phyloP scores from a whole-genome alignment of 2,113 vertebrate species.

The Eulacestoma nigropectus region DNA sequence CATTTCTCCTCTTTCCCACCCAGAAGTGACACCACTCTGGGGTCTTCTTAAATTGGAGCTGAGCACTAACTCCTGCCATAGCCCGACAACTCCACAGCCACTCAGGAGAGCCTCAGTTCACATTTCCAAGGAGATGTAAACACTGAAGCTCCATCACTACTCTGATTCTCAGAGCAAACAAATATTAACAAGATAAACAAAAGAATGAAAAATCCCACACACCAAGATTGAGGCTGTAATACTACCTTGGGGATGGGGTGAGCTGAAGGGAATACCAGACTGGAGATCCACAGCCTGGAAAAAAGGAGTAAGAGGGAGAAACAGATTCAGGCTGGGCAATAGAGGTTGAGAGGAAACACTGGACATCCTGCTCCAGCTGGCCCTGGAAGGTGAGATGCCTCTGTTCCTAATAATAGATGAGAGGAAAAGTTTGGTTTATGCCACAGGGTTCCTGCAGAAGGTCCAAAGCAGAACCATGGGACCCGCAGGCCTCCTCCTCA shows the following conservation, averaged over 20 bases:
- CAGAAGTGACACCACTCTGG: not conserved
- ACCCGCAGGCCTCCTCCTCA: not conserved
- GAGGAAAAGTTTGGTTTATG: not conserved
- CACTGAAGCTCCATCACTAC: not conserved
- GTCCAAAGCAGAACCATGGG: not conserved
- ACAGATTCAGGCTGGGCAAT: not conserved
- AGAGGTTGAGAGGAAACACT: not conserved
- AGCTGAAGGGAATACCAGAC: not conserved
- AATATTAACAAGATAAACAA: slow-evolving; percentile 58
- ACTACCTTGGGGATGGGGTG: not conserved
- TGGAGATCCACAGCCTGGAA: not conserved
- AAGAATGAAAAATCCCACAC: slow-evolving; percentile 47
- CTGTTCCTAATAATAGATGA: not conserved
- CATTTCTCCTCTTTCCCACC: not conserved
- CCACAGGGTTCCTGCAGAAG: not conserved
- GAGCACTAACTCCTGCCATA: not conserved
- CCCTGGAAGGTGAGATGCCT: not conserved
- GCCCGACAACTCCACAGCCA: not conserved
- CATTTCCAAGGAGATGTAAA: slow-evolving; percentile 50
- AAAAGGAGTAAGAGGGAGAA: not conserved
- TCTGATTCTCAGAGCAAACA: slow-evolving; percentile 41
- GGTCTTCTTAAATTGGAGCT: not conserved
- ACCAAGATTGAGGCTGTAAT: not conserved
- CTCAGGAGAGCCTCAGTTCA: not conserved
- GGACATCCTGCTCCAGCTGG: not conserved